Base-by-base conservation (phyloP, 2,797 vertebrate genomes). In the Anableps anableps region DNA sequence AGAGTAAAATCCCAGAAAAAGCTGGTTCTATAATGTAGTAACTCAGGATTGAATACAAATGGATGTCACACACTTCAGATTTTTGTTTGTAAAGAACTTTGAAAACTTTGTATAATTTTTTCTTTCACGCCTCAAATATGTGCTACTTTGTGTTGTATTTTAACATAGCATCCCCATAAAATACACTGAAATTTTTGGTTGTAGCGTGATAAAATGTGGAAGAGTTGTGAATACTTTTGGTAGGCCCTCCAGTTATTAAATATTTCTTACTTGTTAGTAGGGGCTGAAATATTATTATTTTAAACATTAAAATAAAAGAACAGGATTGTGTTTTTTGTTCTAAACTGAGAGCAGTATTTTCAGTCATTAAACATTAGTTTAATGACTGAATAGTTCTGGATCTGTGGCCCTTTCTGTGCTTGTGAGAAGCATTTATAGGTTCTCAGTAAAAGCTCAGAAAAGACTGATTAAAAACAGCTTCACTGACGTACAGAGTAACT, bases 381-480 rank as follows among this genome's bases (percentile, higher is more conserved):
- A 85, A 79, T 81, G 62, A 77, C 80, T 75, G 34, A 41, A 55
- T 73, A 78, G 58, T 88, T 79, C 76, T 78, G 31, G 66, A 21
- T 45, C 62, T 79, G 62, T 51, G 71, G 34, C 29, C 72, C 55
- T 86, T 78, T 75, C 48, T 76, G 66, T 77, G 62, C 88, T 81
- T 85, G 82, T 81, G 50, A 87, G 74, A 83, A 55, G 29, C 53
- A 34, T 86, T 91, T 88, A 76, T 82, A 41, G 41, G 75, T 88
- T 79, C 81, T 88, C 53, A 82, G 78, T 88, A 75, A 90, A 90
- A 86, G 13, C 70, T 11, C n/a, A 43, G 62, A 84, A 76, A 87
- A 84, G 79, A 75, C 81, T 82, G 47, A 70, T 62, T 88, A 76
- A 91, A 88, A 89, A 80, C 74, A 38, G 73, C 77, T 88, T 86